Evolutionary conservation across 2,797 vertebrate species (phyloP).

Genomic region (Sciurus vulgaris): DNA sequence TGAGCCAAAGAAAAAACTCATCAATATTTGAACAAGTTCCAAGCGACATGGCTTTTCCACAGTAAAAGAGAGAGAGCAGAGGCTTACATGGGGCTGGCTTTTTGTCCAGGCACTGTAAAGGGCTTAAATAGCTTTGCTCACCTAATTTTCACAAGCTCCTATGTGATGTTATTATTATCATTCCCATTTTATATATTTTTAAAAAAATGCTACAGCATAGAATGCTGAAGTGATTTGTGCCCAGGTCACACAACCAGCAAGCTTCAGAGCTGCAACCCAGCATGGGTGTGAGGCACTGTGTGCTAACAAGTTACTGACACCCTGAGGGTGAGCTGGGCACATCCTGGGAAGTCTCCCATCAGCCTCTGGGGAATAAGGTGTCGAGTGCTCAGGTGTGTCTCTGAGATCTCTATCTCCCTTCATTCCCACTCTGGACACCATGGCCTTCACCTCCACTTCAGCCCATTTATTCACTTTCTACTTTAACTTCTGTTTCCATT

Average conservation of each 20-base stretch:
- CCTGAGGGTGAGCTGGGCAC: background rate
- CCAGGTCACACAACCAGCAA: background rate
- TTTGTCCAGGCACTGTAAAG: background rate
- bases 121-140: background rate
- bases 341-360: background rate
- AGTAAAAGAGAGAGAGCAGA: background rate
- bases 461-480: background rate
- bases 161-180: background rate
- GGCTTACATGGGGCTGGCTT: background rate
- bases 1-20: background rate
- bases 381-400: background rate
- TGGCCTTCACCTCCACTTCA: background rate
- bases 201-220: background rate
- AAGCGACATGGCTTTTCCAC: background rate
- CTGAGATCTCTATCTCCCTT: background rate
- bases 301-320: too few species aligned
- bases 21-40: background rate
- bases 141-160: background rate
- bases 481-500: slow-evolving; percentile 3
- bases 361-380: background rate
- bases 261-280: background rate
- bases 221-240: background rate
- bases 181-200: background rate
- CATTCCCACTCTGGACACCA: background rate
- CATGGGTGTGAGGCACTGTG: too few species aligned